Conservation (phyloP, 1,140 invertebrate genomes). For the Cecropterus lyciades region DNA sequence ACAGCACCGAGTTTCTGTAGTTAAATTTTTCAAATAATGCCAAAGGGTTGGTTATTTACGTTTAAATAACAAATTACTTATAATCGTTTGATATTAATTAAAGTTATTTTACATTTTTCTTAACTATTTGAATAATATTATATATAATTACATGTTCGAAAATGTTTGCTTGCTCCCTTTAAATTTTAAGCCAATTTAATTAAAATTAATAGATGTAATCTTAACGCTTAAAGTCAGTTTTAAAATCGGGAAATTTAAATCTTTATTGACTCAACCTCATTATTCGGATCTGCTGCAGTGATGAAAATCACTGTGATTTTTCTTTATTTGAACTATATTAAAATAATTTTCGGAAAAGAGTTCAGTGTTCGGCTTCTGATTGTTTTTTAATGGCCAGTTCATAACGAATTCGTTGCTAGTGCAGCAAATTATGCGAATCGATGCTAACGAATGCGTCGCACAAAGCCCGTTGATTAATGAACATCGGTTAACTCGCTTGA, state of each 20-base stretch:
- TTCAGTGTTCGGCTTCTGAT: conserved; percentile 25
- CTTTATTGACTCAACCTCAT: conserved; percentile 6
- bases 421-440: conserved; percentile 53
- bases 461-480: conserved; percentile 53
- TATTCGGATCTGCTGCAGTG: conserved; percentile 14
- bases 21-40: neutral
- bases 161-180: too few species aligned
- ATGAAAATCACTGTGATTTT: conserved; percentile 16
- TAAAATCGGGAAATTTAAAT: neutral
- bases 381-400: conserved; percentile 33
- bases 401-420: conserved; percentile 40
- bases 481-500: conserved; percentile 48
- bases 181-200: neutral
- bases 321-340: conserved; percentile 30
- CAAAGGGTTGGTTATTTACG: neutral
- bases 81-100: too few species aligned
- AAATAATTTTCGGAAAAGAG: conserved; percentile 22
- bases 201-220: too few species aligned
- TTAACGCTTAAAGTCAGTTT: neutral
- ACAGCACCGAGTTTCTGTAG: conserved; percentile 5
- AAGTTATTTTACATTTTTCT: too few species aligned
- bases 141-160: too few species aligned
- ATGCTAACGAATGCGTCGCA: conserved; percentile 55
- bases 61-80: too few species aligned
- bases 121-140: too few species aligned